phyloP scores from a whole-genome alignment of 2,113 vertebrate genomes.

The Ursus arctos region DNA sequence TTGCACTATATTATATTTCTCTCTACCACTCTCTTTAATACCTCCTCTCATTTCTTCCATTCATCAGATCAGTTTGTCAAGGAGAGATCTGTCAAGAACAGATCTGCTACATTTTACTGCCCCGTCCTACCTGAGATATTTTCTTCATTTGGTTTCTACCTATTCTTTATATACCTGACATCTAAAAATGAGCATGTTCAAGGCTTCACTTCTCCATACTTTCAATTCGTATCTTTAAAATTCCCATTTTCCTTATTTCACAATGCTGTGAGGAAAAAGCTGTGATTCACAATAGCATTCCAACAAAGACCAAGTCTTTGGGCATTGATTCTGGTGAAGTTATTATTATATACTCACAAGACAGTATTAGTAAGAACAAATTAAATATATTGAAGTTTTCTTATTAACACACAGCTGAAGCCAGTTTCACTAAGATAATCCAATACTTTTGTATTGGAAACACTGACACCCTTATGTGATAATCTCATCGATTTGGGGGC shows the following conservation, averaged over 20 bases:
- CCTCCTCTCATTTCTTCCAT: background rate
- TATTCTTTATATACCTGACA: background rate
- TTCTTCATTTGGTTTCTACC: background rate
- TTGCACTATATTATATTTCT: constrained; percentile 7
- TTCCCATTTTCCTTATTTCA: background rate
- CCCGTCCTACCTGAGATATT: background rate
- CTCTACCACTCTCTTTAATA: background rate
- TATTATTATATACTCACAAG: background rate
- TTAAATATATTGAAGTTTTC: background rate
- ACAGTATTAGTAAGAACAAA: background rate
- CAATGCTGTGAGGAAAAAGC: background rate
- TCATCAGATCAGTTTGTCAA: background rate
- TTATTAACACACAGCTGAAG: background rate
- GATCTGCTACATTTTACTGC: background rate
- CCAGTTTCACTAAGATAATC: background rate
- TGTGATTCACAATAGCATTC: background rate
- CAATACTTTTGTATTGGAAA: constrained; percentile 10
- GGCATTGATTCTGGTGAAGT: background rate
- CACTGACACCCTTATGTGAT: background rate
- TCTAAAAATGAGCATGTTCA: background rate
- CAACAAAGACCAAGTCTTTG: background rate
- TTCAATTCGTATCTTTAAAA: background rate
- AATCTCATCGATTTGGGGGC: background rate
- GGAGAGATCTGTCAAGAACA: background rate
- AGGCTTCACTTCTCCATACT: background rate